Base-by-base conservation (phyloP, 2,888 invertebrate genomes). In the Chrysomela aeneicollis region DNA sequence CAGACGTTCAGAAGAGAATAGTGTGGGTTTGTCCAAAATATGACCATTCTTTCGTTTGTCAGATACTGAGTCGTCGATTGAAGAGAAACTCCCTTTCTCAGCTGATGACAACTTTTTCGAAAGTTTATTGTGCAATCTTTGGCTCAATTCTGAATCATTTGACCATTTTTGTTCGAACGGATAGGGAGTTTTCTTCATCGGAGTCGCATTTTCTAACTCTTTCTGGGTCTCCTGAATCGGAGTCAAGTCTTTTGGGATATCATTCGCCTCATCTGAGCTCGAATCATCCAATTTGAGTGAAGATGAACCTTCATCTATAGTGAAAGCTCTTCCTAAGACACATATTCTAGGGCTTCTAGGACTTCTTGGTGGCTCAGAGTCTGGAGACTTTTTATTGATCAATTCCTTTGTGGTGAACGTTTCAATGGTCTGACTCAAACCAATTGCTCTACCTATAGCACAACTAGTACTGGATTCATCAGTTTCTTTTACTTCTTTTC, bases 401-500 rank as follows among this genome's bases (percentile, higher is more conserved):
- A 84, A 84, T 55, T 90, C 90, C 69, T 86, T 86, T 64, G 88
- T 88, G 42, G 89, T 88, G 71, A 90, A 86, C 76, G 85, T 86
- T 78, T 88, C 88, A 32, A 88, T 87, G 74, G 89, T 90, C 80
- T 91, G 92, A 2, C 92, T 92, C 72, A 92, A 90, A 0, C 93
- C 93, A 57, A 93, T 83, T 0, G 92, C 91, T 66, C 91, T 85
- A 0, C 92, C 92, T 73, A 93, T 92, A 0, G 93, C 92, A 78
- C 92, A 92, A 79, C 90, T 91, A 0, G 89, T 87, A 79, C 91
- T 91, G 0, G 91, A 91, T 78, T 91, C 91, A 68, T 91, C 91
- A 18, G 89, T 89, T 79, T 90, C 90, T 65, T 88, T 87, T 64
- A 83, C 47, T 77, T 83, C 60, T 75, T 84, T 66, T 57, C 90